phyloP scores from a whole-genome alignment of 2,888 invertebrate genomes.

The Macroteleia sp. region DNA sequence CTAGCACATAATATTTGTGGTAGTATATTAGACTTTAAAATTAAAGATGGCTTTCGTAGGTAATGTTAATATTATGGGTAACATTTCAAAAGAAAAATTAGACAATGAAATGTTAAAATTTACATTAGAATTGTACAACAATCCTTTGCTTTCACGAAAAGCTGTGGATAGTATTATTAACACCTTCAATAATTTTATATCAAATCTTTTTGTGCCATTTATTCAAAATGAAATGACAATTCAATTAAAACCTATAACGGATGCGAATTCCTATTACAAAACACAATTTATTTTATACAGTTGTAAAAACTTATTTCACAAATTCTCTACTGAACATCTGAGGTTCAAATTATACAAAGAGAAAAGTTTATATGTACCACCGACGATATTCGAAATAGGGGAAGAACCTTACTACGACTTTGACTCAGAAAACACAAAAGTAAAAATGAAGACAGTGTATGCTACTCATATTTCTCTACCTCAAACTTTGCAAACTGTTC shows the following conservation, averaged over 20 bases:
- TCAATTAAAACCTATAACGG: slow-evolving; percentile 1
- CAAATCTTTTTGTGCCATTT: slow-evolving; percentile 28
- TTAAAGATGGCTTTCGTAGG: too few species aligned
- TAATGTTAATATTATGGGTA: too few species aligned
- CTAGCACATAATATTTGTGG: too few species aligned
- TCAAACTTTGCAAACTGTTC: neutral
- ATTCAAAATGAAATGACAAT: slow-evolving; percentile 20
- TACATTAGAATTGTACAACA: slow-evolving; percentile 44
- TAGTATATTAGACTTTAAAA: too few species aligned
- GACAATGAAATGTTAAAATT: neutral
- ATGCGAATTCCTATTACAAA: neutral
- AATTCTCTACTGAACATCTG: slow-evolving; percentile 26
- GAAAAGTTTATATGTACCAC: slow-evolving; percentile 18
- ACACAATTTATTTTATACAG: slow-evolving; percentile 17
- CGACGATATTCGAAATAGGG: too few species aligned
- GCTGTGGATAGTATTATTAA: slow-evolving; percentile 31
- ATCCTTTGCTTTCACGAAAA: slow-evolving; percentile 44
- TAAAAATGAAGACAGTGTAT: too few species aligned
- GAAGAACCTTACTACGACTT: too few species aligned
- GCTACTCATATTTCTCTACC: too few species aligned
- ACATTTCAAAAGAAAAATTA: too few species aligned
- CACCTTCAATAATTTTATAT: slow-evolving; percentile 34
- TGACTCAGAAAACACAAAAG: too few species aligned
- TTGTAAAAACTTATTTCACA: slow-evolving; percentile 31
- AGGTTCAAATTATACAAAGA: slow-evolving; percentile 26